Evolutionary conservation across 2,113 vertebrate species (phyloP).

Genomic region (Meriones unguiculatus): DNA sequence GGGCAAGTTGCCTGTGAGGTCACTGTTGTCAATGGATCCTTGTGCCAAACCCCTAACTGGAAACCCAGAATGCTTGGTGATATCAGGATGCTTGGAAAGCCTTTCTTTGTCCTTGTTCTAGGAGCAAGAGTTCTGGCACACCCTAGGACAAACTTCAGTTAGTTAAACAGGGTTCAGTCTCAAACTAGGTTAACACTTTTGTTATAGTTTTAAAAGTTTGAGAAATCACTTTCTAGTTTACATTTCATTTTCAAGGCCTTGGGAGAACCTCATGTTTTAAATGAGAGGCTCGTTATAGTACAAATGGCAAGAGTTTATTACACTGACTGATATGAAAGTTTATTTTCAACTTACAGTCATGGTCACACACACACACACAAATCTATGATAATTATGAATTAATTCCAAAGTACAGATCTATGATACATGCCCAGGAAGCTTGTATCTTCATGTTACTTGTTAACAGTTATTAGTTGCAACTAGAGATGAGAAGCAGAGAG

Average conservation of each 20-base stretch:
- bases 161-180: not conserved
- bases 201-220: not conserved
- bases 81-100: not conserved
- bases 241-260: not conserved
- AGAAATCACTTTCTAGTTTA: not conserved
- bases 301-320: not conserved
- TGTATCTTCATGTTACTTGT: not conserved
- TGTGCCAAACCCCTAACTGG: too few species aligned
- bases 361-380: not conserved
- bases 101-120: not conserved
- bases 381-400: not conserved
- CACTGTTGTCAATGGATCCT: not conserved
- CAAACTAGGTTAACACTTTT: not conserved
- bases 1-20: too few species aligned
- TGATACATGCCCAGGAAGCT: not conserved
- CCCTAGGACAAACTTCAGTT: fast-evolving
- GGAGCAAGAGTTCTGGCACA: fast-evolving
- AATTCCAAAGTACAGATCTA: not conserved
- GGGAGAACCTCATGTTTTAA: not conserved
- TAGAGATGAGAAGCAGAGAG: not conserved
- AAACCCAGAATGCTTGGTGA: fast-evolving
- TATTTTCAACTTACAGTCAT: not conserved
- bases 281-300: not conserved
- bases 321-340: not conserved
- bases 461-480: not conserved